These are phyloP conservation scores for Atopsyche davidsoni DNA, from an alignment of 1,140 invertebrate genomes.

Conservation along the genomic window DNA sequence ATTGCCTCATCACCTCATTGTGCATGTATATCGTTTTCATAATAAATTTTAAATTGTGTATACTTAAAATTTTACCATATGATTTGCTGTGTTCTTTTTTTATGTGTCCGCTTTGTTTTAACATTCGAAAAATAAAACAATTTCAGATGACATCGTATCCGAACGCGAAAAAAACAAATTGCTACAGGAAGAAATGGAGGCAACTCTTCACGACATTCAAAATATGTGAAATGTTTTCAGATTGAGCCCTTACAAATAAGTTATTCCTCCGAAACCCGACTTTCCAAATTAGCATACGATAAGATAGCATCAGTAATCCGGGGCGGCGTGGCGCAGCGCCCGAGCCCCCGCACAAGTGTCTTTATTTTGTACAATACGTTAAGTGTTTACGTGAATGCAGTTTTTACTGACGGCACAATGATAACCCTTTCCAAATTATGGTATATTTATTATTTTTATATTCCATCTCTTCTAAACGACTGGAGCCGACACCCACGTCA, in stretches of 20 bases:
- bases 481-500: background rate
- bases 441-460: slow-evolving; percentile 24
- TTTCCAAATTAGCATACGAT: slow-evolving; percentile 11
- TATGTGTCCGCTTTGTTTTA: slow-evolving; percentile 34
- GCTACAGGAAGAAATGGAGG: slow-evolving; percentile 97
- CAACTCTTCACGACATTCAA: slow-evolving; percentile 97
- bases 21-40: background rate
- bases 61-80: background rate
- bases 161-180: slow-evolving; percentile 96
- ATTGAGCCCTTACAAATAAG: slow-evolving; percentile 12
- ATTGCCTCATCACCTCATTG: too few relatives aligned
- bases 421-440: slow-evolving; percentile 22
- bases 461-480: slow-evolving; percentile 15
- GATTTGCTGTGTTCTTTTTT: slow-evolving; percentile 37
- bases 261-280: slow-evolving; percentile 17
- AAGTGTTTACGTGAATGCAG: too few relatives aligned
- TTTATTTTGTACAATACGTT: too few relatives aligned
- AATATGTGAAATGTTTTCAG: slow-evolving; percentile 76
- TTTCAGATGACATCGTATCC: slow-evolving; percentile 90
- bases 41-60: background rate
- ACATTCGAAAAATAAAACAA: slow-evolving; percentile 38
- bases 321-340: background rate
- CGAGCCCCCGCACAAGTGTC: too few relatives aligned
- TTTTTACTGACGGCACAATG: slow-evolving; percentile 16
- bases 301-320: background rate